A percentile compares a stretch with the other conserved stretches of the same genome.
Conservation (phyloP, 2,113 vertebrate species). For the Atrichornis clamosus region DNA sequence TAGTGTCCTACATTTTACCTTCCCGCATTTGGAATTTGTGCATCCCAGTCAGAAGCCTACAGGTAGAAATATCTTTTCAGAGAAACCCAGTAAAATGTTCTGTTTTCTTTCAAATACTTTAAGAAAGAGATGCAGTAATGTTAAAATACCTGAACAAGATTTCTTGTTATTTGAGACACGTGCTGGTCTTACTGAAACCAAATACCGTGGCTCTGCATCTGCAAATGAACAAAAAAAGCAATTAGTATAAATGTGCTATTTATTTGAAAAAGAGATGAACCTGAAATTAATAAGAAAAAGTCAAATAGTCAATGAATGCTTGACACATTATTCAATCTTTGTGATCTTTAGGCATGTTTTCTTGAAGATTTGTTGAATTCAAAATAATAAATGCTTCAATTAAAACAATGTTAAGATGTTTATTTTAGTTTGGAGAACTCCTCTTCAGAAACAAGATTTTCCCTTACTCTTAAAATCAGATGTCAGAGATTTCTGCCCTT, state of each 20-base stretch:
- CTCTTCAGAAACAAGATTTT: background rate
- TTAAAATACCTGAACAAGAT: constrained; percentile 84
- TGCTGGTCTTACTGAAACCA: constrained; percentile 86
- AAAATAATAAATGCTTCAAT: background rate
- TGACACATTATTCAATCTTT: background rate
- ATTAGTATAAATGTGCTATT: background rate
- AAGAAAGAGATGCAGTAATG: background rate
- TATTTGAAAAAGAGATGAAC: background rate
- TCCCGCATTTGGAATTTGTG: rapidly evolving
- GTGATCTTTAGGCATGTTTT: background rate
- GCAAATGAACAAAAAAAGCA: constrained; percentile 27
- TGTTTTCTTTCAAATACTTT: background rate
- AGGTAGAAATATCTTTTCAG: background rate
- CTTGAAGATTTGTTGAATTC: background rate
- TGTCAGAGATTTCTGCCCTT: background rate
- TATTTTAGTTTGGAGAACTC: background rate
- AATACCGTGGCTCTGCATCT: constrained; percentile 95
- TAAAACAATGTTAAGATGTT: background rate
- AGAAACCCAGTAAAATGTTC: background rate
- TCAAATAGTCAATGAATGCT: background rate
- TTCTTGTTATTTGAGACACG: constrained; percentile 85
- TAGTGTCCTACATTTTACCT: background rate
- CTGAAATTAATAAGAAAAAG: background rate
- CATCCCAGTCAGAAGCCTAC: background rate
- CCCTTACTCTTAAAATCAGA: background rate